Percentiles rank a stretch among this genome's conserved stretches.
These are phyloP conservation scores for Mormoops blainvillei DNA, from an alignment of 2,113 vertebrate species.

Conservation along the genomic window DNA sequence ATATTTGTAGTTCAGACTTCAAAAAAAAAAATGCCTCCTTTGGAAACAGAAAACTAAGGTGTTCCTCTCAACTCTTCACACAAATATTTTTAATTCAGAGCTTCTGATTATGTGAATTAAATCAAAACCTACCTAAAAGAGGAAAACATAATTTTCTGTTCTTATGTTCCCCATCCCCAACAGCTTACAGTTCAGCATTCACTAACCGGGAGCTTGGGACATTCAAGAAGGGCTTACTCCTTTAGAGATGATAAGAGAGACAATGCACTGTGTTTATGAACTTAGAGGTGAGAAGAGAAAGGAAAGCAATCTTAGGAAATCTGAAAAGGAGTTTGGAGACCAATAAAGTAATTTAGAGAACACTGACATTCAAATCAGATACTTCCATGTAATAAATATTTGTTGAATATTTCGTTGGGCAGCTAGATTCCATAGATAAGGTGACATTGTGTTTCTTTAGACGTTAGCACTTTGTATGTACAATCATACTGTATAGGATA, in stretches of 20 bases:
- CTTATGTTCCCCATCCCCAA: background rate
- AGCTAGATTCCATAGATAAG: slow-evolving; percentile 62
- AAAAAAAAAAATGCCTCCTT: background rate
- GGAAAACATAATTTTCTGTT: slow-evolving; percentile 47
- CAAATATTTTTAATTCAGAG: background rate
- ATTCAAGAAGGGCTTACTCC: slow-evolving; percentile 13
- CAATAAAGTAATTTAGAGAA: slow-evolving; percentile 37
- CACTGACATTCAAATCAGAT: slow-evolving; percentile 56
- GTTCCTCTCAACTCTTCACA: background rate
- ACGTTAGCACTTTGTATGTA: slow-evolving; percentile 43
- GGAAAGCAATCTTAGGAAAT: slow-evolving; percentile 53
- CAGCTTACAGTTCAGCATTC: slow-evolving; percentile 1
- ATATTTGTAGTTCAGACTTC: background rate
- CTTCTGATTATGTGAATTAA: background rate
- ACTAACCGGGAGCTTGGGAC: background rate
- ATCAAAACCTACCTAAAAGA: background rate
- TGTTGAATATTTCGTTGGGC: slow-evolving; percentile 54
- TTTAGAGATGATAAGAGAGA: slow-evolving; percentile 46
- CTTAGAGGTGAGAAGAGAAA: slow-evolving; percentile 59
- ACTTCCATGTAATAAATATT: slow-evolving; percentile 69
- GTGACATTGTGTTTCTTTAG: slow-evolving; percentile 60
- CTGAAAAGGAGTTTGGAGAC: slow-evolving; percentile 53
- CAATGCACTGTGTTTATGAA: slow-evolving; percentile 47
- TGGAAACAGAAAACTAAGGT: background rate
- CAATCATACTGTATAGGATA: slow-evolving; percentile 57